Evolutionary conservation across 2,888 invertebrate genomes (phyloP).

Genomic region (Andrena bicolor): DNA sequence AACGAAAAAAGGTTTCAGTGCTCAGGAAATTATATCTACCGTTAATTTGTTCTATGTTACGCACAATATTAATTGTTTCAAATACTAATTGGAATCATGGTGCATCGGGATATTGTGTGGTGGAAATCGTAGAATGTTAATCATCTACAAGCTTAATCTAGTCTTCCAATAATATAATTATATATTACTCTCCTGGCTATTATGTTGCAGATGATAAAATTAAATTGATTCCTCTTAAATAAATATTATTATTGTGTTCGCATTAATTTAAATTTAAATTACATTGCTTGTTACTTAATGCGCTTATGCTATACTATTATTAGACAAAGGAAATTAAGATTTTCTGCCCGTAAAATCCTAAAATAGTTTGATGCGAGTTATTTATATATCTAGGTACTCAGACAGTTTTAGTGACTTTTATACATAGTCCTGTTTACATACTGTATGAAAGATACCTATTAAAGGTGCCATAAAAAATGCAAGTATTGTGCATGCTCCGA

Average conservation of each 20-base stretch:
- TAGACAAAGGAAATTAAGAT: neutral
- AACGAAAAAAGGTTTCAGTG: constrained; percentile 88
- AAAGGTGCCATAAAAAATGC: neutral
- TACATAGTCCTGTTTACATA: neutral
- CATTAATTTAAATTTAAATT: neutral
- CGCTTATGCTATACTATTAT: neutral
- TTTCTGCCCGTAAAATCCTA: neutral
- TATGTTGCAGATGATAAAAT: neutral
- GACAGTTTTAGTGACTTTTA: neutral
- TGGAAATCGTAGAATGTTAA: neutral
- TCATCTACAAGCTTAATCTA: neutral
- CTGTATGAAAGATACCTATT: neutral
- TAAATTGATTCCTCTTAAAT: neutral
- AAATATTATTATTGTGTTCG: neutral
- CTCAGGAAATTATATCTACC: constrained; percentile 31
- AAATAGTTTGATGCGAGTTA: neutral
- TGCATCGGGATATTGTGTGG: neutral
- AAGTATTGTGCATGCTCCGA: neutral
- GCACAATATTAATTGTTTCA: neutral
- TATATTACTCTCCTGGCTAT: neutral
- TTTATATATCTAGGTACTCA: neutral
- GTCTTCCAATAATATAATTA: neutral
- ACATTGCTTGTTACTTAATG: neutral
- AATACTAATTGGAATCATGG: constrained; percentile 5
- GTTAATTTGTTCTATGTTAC: neutral